Conservation (phyloP, 1,140 invertebrate genomes). For the Drosophila prosaltans region DNA sequence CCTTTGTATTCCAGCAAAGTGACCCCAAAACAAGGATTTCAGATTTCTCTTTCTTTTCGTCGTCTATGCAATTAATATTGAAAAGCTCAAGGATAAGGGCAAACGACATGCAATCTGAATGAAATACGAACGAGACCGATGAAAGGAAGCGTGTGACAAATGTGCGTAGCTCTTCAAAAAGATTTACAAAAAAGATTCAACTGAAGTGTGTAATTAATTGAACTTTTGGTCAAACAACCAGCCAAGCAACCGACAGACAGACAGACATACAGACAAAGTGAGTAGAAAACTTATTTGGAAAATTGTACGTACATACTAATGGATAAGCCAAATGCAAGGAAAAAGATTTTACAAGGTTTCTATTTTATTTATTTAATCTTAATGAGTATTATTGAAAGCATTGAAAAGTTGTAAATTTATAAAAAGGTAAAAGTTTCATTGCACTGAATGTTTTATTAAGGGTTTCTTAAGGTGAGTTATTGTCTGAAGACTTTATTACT, state of each 20-base stretch:
- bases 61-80: constrained; percentile 73
- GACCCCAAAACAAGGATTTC: constrained; percentile 6
- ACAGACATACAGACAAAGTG: background rate
- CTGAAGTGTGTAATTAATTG: constrained; percentile 64
- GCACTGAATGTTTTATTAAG: too few species aligned
- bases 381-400: too few species aligned
- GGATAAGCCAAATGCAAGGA: too few species aligned
- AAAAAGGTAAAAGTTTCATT: too few species aligned
- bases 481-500: too few species aligned
- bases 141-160: constrained; percentile 79
- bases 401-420: too few species aligned
- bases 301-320: background rate
- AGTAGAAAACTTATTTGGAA: background rate
- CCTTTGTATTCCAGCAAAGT: constrained; percentile 12
- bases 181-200: constrained; percentile 52
- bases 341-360: too few species aligned
- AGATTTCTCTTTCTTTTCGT: background rate
- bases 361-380: too few species aligned
- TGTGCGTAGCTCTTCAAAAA: constrained; percentile 62
- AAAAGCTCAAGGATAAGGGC: constrained; percentile 61
- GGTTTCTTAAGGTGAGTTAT: too few species aligned
- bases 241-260: background rate
- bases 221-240: constrained; percentile 21
- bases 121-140: constrained; percentile 61
- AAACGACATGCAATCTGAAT: constrained; percentile 47